Base-by-base conservation (phyloP, 2,888 invertebrate genomes). In the Punctoribates punctum region DNA sequence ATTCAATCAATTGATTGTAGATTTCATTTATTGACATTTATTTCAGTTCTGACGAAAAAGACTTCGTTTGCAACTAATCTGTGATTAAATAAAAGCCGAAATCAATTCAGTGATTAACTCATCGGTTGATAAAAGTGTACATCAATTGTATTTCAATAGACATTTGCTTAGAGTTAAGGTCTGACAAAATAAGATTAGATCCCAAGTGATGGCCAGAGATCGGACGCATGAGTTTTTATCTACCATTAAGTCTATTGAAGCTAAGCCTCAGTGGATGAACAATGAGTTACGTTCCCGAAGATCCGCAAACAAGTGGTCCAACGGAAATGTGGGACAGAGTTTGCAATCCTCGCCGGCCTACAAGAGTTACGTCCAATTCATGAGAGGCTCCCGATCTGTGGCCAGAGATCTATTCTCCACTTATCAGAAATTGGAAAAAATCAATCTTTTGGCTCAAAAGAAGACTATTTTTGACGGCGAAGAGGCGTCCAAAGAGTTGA, bases 391-490 rank as follows among this genome's bases (percentile, higher is more conserved):
- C 17, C 34, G 70, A 17, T 46, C 67, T n/a, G 67, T 77, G 29
- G 73, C 74, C 23, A 27, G 73, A 15, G 77, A 77, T 29, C 23
- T 78, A 23, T 77, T 67, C 29, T 9, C 54, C 29, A 77, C 78
- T 25, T 77, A 57, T 62, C 62, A 70, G 23, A 78, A 78, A 38
- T 73, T 78, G 72, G 77, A 78, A 60, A 67, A 78, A 27, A 27
- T 78, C 42, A 78, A 77, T 88, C 73, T 83, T 94, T 94, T 99
- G 89, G 97, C 98, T n/a, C 97, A 96, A 86, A 90, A 93, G 83
- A 96, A 95, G 84, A 96, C 96, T 0, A 87, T 99, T 75, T 99
- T 98, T 86, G 96, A 98, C 85, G 98, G 99, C 84, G 88, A 94
- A 84, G 77, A 77, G 25, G 38, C 76, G 9, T 93, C 96, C 46